Conservation (phyloP, 2,888 invertebrate genomes). For the Colletes collaris region DNA sequence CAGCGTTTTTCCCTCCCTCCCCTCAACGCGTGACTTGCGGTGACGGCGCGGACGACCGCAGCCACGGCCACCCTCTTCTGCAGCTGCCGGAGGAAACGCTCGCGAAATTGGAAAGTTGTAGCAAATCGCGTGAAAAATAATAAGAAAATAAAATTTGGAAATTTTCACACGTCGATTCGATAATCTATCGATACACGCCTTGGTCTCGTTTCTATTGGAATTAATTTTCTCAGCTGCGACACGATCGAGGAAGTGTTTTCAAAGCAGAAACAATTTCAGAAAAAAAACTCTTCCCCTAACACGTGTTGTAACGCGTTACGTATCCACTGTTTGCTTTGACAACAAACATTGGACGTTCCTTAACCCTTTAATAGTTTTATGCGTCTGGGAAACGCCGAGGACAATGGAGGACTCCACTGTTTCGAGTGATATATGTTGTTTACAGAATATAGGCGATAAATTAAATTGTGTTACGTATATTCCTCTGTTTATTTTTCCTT, state of each 20-base stretch:
- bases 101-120: constrained; percentile 35
- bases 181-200: too few species aligned
- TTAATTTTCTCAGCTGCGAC: neutral
- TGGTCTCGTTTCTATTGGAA: too few species aligned
- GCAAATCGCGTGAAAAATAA: constrained; percentile 17
- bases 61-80: constrained; percentile 3
- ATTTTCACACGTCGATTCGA: too few species aligned
- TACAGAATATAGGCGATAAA: too few species aligned
- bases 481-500: too few species aligned
- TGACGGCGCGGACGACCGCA: constrained; percentile 40
- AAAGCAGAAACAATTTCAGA: constrained; percentile 4
- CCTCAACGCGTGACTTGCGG: constrained; percentile 63
- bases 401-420: too few species aligned
- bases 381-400: too few species aligned
- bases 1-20: neutral
- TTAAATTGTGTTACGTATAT: too few species aligned
- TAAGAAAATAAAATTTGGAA: too few species aligned
- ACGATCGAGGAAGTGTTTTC: neutral
- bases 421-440: too few species aligned
- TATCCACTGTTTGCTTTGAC: constrained; percentile 36
- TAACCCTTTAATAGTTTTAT: too few species aligned
- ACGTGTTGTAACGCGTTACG: neutral
- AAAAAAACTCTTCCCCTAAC: constrained; percentile 1
- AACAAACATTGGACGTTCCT: constrained; percentile 47
- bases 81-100: constrained; percentile 29